Conservation (phyloP, 2,113 vertebrate species). For the Rhabdornis inornatus region DNA sequence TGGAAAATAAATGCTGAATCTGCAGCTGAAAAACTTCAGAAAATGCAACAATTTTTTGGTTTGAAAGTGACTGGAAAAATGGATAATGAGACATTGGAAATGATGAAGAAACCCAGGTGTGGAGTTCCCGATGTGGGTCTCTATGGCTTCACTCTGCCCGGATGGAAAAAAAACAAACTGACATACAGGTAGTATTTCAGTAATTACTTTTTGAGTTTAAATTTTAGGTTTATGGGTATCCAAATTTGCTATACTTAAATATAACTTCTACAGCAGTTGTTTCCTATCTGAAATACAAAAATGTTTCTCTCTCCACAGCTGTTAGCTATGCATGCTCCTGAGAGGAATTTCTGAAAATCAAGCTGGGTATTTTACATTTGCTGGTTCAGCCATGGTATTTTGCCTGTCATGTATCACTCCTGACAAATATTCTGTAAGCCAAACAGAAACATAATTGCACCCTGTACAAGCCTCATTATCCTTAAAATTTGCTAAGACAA, state of each 20-base stretch:
- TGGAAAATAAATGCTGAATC: conserved; percentile 52
- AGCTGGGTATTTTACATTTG: neutral
- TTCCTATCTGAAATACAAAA: neutral
- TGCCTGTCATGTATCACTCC: neutral
- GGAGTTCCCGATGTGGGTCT: conserved; percentile 74
- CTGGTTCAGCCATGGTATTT: neutral
- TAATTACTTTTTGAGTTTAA: neutral
- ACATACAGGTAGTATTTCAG: conserved; percentile 75
- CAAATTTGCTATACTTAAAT: neutral
- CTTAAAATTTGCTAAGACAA: neutral
- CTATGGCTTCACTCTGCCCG: conserved; percentile 70
- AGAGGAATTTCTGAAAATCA: neutral
- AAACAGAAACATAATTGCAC: neutral
- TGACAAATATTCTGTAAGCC: neutral
- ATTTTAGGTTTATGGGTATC: neutral
- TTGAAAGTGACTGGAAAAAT: conserved; percentile 72
- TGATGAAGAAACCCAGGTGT: conserved; percentile 74
- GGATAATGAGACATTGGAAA: conserved; percentile 66
- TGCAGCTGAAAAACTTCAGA: conserved; percentile 50
- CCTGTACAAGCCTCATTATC: neutral
- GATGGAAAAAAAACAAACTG: conserved; percentile 70
- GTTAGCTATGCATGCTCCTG: neutral
- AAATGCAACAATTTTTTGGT: conserved; percentile 79
- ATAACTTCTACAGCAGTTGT: neutral
- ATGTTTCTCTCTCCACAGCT: neutral